Percentiles rank a stretch among this genome's conserved stretches.
These are phyloP conservation scores for Pitta sordida DNA, from an alignment of 2,113 vertebrate genomes.

Conservation along the genomic window DNA sequence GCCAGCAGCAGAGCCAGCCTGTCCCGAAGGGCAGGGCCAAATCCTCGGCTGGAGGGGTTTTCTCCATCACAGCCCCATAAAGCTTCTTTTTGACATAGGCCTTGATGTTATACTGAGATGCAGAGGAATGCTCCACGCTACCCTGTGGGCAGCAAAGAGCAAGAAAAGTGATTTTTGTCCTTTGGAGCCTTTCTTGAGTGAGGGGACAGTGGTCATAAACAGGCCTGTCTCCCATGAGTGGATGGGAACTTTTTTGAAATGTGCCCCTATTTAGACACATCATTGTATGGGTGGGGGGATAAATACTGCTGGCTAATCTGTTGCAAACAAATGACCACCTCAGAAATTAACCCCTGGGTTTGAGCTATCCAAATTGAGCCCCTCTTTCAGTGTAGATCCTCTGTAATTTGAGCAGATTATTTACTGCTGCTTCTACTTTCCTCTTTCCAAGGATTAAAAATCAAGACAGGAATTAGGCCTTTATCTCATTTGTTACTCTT, in stretches of 20 bases:
- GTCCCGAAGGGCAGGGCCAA: background rate
- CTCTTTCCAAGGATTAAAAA: background rate
- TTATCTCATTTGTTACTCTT: background rate
- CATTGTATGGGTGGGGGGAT: fast-evolving
- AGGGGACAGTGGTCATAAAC: too few species aligned
- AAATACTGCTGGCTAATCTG: background rate
- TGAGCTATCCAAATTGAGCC: fast-evolving
- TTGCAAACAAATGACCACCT: background rate
- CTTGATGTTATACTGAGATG: fast-evolving
- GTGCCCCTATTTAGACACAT: background rate
- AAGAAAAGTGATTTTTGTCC: background rate
- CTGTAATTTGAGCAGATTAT: background rate
- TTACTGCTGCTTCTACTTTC: background rate
- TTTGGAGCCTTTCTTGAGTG: background rate
- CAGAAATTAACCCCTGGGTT: background rate
- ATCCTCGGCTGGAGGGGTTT: background rate
- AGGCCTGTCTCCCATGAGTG: fast-evolving
- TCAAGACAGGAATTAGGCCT: background rate
- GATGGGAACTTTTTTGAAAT: background rate
- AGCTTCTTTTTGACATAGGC: background rate
- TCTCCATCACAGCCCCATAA: background rate
- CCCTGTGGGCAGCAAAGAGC: background rate
- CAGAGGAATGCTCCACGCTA: fast-evolving
- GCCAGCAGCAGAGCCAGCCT: background rate
- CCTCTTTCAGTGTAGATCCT: background rate